Percentiles rank a stretch among this genome's conserved stretches.
Evolutionary conservation across 2,797 vertebrate species (phyloP).

Genomic region (Pantherophis vulpinus): DNA sequence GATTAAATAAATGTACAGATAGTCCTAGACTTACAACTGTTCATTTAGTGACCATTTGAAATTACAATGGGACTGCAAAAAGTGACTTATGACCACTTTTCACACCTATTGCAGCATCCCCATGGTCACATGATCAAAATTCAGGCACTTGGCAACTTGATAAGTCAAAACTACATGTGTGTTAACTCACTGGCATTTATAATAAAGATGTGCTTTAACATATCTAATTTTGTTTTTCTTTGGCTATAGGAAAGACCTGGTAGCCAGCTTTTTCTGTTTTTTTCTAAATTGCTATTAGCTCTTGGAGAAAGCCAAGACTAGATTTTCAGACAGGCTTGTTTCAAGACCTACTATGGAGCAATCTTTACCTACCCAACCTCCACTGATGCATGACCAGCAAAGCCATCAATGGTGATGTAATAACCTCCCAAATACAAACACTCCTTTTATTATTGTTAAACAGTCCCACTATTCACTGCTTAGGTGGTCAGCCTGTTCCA

Average conservation of each 20-base stretch:
- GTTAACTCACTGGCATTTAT: not conserved
- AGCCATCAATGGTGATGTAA: slow-evolving; percentile 16
- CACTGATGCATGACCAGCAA: not conserved
- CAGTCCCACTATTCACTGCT: slow-evolving; percentile 12
- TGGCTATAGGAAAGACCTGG: not conserved
- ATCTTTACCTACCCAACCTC: not conserved
- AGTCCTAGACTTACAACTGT: not conserved
- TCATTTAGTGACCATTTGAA: not conserved
- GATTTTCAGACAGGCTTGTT: not conserved
- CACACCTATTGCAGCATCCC: not conserved
- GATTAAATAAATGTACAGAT: not conserved
- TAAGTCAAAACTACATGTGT: not conserved
- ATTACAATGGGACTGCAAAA: not conserved
- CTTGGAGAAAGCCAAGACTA: not conserved
- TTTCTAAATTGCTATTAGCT: not conserved
- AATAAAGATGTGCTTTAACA: not conserved
- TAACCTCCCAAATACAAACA: slow-evolving; percentile 6
- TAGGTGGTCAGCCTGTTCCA: slow-evolving; percentile 22
- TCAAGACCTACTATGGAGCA: not conserved
- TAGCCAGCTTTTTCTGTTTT: not conserved
- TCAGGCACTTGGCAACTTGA: not conserved
- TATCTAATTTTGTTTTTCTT: not conserved
- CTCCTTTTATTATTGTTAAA: slow-evolving; percentile 20
- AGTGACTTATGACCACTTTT: not conserved
- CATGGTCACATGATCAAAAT: not conserved